These are phyloP conservation scores for Perccottus glenii DNA, from an alignment of 2,113 vertebrate genomes.

Conservation along the genomic window DNA sequence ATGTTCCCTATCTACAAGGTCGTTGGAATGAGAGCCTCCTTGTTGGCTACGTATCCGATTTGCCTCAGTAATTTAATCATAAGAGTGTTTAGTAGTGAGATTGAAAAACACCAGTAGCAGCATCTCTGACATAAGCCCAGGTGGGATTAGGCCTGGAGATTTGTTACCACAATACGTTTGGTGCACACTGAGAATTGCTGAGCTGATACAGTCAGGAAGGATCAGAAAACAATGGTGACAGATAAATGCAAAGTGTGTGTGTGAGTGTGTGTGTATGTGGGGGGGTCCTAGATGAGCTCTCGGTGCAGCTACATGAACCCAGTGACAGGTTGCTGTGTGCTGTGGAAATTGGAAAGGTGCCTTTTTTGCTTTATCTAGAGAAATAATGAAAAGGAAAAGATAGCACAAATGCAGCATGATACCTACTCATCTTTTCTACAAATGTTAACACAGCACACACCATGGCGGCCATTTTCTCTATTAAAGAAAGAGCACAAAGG, in stretches of 20 bases:
- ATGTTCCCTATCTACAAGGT: background rate
- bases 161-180: constrained; percentile 28
- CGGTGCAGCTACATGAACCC: constrained; percentile 21
- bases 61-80: constrained; percentile 54
- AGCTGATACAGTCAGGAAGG: constrained; percentile 30
- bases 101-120: constrained; percentile 37
- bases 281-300: constrained; percentile 15
- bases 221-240: constrained; percentile 24
- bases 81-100: constrained; percentile 34
- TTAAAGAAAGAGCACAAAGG: constrained; percentile 25
- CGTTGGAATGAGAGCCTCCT: constrained; percentile 4
- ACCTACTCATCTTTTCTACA: constrained; percentile 10
- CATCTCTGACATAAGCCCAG: constrained; percentile 27
- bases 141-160: constrained; percentile 42
- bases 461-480: background rate
- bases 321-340: constrained; percentile 31
- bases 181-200: constrained; percentile 13
- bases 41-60: constrained; percentile 6
- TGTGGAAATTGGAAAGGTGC: constrained; percentile 31
- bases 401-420: constrained; percentile 49
- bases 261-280: constrained; percentile 6
- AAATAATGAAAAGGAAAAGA: constrained; percentile 55
- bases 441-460: background rate
- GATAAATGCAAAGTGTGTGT: constrained; percentile 20
- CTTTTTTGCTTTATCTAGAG: constrained; percentile 36